Conservation (phyloP, 1,140 invertebrate genomes). For the Caerostris extrusa region DNA sequence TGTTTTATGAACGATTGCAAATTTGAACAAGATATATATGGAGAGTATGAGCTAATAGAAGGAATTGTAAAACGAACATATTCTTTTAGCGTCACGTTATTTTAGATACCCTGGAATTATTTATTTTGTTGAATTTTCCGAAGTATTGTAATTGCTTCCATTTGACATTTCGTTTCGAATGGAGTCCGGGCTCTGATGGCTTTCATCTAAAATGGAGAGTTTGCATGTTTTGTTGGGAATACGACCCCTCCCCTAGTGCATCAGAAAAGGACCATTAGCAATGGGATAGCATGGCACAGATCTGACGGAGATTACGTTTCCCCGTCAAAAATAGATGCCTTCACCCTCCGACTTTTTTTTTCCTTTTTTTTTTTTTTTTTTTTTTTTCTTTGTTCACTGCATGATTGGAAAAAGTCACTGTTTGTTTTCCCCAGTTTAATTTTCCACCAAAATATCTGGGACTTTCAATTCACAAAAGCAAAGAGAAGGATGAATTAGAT, state of each 20-base stretch:
- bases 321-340: background rate
- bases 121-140: background rate
- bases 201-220: background rate
- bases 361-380: background rate
- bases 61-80: too few relatives aligned
- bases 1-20: too few relatives aligned
- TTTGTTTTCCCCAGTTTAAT: slow-evolving; percentile 8
- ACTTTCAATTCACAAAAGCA: too few relatives aligned
- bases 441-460: background rate
- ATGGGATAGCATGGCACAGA: background rate
- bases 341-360: background rate
- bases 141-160: background rate
- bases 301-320: slow-evolving; percentile 1
- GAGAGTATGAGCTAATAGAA: too few relatives aligned
- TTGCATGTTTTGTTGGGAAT: slow-evolving; percentile 23
- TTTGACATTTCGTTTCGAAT: background rate
- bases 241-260: background rate
- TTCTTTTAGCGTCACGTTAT: too few relatives aligned
- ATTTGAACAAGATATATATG: too few relatives aligned
- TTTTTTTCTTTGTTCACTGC: background rate
- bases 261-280: background rate
- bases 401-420: background rate
- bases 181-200: background rate
- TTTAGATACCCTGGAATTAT: too few relatives aligned
- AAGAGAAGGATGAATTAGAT: too few relatives aligned